Percentiles rank a stretch among this genome's conserved stretches.
Evolutionary conservation across 2,797 vertebrate genomes (phyloP).

Genomic region (Schizopygopsis malacanthus): DNA sequence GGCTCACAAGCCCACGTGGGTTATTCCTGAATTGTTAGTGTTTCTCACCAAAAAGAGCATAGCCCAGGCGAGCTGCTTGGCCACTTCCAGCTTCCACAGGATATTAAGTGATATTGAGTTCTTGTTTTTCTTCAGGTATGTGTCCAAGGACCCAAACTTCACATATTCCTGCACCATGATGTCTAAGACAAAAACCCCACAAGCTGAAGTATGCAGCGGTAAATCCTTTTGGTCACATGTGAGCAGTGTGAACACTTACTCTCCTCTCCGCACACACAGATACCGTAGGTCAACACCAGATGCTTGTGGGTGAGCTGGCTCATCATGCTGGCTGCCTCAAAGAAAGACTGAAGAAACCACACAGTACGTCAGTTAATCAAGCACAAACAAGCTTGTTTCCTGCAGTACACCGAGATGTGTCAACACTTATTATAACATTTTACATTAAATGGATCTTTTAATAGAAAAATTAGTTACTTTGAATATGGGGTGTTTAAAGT

Average conservation of each 20-base stretch:
- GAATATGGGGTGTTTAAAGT: not conserved
- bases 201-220: not conserved
- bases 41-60: constrained; percentile 94
- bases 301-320: constrained; percentile 97
- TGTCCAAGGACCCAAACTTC: constrained; percentile 96
- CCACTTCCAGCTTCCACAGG: constrained; percentile 97
- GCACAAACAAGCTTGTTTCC: not conserved
- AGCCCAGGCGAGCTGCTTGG: constrained; percentile 95
- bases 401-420: not conserved
- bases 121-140: constrained; percentile 95
- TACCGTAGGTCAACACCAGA: constrained; percentile 92
- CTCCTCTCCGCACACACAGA: constrained; percentile 96
- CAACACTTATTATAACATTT: not conserved
- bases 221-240: not conserved
- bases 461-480: not conserved
- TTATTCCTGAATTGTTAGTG: not conserved
- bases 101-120: constrained; percentile 83
- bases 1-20: not conserved
- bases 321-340: constrained; percentile 99
- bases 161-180: constrained; percentile 98
- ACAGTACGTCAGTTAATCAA: not conserved
- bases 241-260: constrained; percentile 82
- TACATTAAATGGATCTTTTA: not conserved
- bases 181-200: constrained; percentile 74
- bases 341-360: constrained; percentile 85